These are phyloP conservation scores for Ectemnius cavifrons DNA, from an alignment of 2,888 invertebrate genomes.

Conservation along the genomic window DNA sequence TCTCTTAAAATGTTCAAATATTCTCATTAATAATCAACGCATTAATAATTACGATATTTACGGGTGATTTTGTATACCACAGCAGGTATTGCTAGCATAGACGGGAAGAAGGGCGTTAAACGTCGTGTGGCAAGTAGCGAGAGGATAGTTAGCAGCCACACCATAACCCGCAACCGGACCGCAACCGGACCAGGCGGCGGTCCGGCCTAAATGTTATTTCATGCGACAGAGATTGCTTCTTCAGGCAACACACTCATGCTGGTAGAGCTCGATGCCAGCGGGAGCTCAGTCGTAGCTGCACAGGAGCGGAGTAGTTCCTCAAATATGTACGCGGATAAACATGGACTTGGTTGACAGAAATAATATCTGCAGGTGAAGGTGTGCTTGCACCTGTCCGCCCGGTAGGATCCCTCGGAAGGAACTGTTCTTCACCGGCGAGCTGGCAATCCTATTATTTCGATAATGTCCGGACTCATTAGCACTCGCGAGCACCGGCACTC, in stretches of 20 bases:
- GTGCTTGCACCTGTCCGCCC: slow-evolving; percentile 54
- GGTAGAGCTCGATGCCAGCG: slow-evolving; percentile 19
- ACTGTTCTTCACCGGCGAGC: slow-evolving; percentile 13
- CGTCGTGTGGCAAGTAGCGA: background rate
- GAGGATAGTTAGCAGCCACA: background rate
- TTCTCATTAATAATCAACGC: too few species aligned
- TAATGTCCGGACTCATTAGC: slow-evolving; percentile 2
- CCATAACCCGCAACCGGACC: background rate
- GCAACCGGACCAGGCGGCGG: slow-evolving; percentile 29
- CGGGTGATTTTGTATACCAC: too few species aligned
- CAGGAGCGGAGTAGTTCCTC: slow-evolving; percentile 53
- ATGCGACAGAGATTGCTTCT: slow-evolving; percentile 67
- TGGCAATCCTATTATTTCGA: slow-evolving; percentile 5
- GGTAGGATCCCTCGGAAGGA: slow-evolving; percentile 19
- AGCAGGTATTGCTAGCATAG: too few species aligned
- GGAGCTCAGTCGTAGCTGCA: slow-evolving; percentile 29
- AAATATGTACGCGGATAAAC: slow-evolving; percentile 69
- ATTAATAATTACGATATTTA: too few species aligned
- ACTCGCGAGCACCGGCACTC: too few species aligned
- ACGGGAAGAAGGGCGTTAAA: background rate
- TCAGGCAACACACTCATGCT: slow-evolving; percentile 60
- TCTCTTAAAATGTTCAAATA: too few species aligned
- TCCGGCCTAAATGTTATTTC: slow-evolving; percentile 66
- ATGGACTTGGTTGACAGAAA: slow-evolving; percentile 65
- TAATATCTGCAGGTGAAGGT: slow-evolving; percentile 63